Base-by-base conservation (phyloP, 2,797 vertebrate species). In the Pelobates cultripes region DNA sequence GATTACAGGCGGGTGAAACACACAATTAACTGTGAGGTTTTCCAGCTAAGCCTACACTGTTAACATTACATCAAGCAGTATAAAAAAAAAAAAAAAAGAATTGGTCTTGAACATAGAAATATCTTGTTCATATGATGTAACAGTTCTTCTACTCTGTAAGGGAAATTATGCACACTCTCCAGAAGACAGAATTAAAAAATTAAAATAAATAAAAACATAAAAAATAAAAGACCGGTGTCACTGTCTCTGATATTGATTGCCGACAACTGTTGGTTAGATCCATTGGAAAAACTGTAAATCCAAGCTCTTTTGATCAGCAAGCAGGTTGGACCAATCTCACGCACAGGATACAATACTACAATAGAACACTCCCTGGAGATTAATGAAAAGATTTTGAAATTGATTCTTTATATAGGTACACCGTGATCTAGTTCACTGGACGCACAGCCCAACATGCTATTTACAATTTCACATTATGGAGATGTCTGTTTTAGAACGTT, bases 401-500 rank as follows among this genome's bases (percentile, higher is more conserved):
- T 17, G 45, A 86, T 88, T 81, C 83, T 86, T 87, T 88, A 89
- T 87, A 92, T 87, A 86, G 87, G 87, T 89, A 92, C 90, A 89
- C 90, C 85, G 89, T 89, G 89, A 89, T 90, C 90, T 89, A 90
- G 88, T 91, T 92, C 87, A 90, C 88, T 87, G 89, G 90, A 89
- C 86, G 70, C 42, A 0, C 86, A 73, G 87, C 88, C 90, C 91
- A 87, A 90, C 88, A 86, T 86, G 90, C 90, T 91, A 90, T 89
- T 87, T 90, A 91, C 92, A 90, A 87, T 91, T 57, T 92, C 92
- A 92, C 92, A 90, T 91, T 91, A 88, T 88, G 88, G 90, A 88
- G 87, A 91, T 87, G 88, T 85, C 87, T 80, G 87, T 92, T 91
- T 89, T 92, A 43, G 43, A 75, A 69, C 41, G 28, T 45, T 7